These are phyloP conservation scores for Lophius americanus DNA, from an alignment of 2,797 vertebrate species.

Conservation along the genomic window DNA sequence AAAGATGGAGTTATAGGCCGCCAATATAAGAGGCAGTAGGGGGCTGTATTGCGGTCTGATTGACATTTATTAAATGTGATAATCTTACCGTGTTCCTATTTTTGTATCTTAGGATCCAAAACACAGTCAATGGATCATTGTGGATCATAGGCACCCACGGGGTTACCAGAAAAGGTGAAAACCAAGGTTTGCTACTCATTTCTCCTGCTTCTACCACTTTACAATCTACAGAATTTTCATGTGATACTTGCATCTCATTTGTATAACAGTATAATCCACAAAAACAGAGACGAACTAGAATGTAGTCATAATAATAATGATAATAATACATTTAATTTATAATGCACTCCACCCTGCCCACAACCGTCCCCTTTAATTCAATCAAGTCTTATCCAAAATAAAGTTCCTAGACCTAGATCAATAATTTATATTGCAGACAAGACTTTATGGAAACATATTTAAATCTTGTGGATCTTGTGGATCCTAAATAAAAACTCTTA, in stretches of 20 bases:
- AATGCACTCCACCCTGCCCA: too few species aligned
- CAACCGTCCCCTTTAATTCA: too few species aligned
- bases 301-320: too few species aligned
- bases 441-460: too few species aligned
- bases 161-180: background rate
- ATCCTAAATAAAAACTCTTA: too few species aligned
- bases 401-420: too few species aligned
- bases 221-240: background rate
- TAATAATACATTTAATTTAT: too few species aligned
- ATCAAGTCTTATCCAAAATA: too few species aligned
- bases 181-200: background rate
- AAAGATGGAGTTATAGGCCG: conserved; percentile 60
- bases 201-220: background rate
- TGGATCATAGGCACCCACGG: background rate
- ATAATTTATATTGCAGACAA: too few species aligned
- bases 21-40: conserved; percentile 52
- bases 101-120: conserved; percentile 26
- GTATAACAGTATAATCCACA: background rate
- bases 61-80: conserved; percentile 59
- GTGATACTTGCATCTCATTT: too few species aligned
- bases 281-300: background rate
- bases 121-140: conserved; percentile 3
- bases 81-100: conserved; percentile 43
- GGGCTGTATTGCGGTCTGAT: conserved; percentile 47
- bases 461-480: too few species aligned